A percentile compares a stretch with the other conserved stretches of the same genome.
phyloP scores from a whole-genome alignment of 2,113 vertebrate species.

The Nothocercus julius region DNA sequence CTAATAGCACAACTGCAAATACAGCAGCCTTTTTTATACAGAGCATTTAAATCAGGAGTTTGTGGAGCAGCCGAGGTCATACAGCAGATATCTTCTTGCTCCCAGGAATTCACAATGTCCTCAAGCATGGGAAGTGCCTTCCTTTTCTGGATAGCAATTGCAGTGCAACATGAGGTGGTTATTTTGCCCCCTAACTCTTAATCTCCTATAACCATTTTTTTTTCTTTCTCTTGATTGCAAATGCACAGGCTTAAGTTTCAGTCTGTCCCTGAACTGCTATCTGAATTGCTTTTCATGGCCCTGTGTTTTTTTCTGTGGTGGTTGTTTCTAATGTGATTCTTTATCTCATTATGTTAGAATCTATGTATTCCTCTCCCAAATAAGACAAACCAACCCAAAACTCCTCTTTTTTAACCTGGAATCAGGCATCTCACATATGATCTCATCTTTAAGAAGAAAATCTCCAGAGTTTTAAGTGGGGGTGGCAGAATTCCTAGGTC shows the following conservation, averaged over 20 bases:
- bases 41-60: slow-evolving; percentile 24
- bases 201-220: background rate
- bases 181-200: background rate
- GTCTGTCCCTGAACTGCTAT: background rate
- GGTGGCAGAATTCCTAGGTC: background rate
- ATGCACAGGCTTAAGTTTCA: background rate
- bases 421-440: background rate
- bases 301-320: background rate
- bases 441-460: background rate
- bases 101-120: background rate
- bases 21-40: background rate
- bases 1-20: slow-evolving; percentile 34
- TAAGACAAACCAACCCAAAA: background rate
- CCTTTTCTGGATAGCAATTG: background rate
- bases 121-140: background rate
- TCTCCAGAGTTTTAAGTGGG: background rate
- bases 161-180: background rate
- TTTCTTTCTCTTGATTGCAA: background rate
- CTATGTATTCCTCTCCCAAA: background rate
- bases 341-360: background rate
- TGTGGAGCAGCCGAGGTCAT: slow-evolving; percentile 4
- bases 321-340: background rate
- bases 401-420: background rate
- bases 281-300: background rate
- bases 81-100: background rate